Evolutionary conservation across 2,797 vertebrate genomes (phyloP).

Genomic region (Hyperoplus lanceolatus): DNA sequence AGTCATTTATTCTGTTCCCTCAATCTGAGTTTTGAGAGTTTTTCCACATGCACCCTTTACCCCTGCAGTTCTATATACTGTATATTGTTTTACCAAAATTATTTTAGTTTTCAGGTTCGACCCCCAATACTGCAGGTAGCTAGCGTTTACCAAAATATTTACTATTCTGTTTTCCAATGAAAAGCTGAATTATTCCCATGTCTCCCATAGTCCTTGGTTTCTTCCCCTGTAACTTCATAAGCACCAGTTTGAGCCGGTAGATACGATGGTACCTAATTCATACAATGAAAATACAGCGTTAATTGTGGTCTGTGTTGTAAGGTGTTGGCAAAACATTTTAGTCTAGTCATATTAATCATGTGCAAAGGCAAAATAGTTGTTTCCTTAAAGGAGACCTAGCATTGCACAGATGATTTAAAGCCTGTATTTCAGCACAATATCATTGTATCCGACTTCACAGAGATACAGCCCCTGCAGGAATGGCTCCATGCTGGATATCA

Average conservation of each 20-base stretch:
- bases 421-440: constrained; percentile 22
- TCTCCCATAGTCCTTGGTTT: not conserved
- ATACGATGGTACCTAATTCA: not conserved
- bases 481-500: not conserved
- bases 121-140: not conserved
- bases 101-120: not conserved
- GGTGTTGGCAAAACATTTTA: not conserved
- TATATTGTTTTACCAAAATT: not conserved
- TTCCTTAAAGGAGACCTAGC: not conserved
- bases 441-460: constrained; percentile 14
- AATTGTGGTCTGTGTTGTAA: not conserved
- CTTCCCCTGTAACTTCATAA: not conserved
- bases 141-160: not conserved
- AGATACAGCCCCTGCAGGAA: not conserved
- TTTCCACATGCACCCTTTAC: not conserved
- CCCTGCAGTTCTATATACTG: not conserved
- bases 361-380: not conserved
- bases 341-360: not conserved
- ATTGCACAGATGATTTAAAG: constrained; percentile 7
- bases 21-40: not conserved
- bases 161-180: not conserved
- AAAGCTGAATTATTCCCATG: not conserved
- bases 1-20: not conserved
- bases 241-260: not conserved
- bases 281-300: not conserved